A percentile compares a stretch with the other conserved stretches of the same genome.
Evolutionary conservation across 2,888 invertebrate genomes (phyloP).

Genomic region (Bombylius discolor): DNA sequence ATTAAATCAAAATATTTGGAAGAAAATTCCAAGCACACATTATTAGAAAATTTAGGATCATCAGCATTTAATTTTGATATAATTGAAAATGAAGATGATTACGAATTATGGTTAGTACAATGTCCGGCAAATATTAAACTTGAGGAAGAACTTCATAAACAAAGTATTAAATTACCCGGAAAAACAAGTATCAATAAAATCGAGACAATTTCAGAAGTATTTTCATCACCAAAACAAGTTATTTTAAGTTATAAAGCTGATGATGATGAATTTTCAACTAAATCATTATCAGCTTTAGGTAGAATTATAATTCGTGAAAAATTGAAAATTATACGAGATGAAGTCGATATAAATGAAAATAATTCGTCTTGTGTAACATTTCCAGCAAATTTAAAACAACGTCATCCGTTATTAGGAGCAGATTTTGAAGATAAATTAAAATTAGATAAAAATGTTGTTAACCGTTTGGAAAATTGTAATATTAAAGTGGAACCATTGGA

Average conservation of each 20-base stretch:
- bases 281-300: neutral
- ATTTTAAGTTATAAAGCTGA: neutral
- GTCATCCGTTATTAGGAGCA: slow-evolving; percentile 5
- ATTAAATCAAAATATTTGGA: too few relatives aligned
- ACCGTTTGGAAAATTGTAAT: neutral
- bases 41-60: too few relatives aligned
- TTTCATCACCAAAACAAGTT: neutral
- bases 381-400: neutral
- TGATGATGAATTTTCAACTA: neutral
- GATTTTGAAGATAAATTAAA: slow-evolving; percentile 4
- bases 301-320: slow-evolving; percentile 1
- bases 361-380: neutral
- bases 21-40: too few relatives aligned
- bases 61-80: neutral
- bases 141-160: neutral
- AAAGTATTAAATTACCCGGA: slow-evolving; percentile 3
- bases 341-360: neutral
- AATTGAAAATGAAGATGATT: neutral
- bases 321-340: neutral
- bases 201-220: slow-evolving; percentile 1
- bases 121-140: neutral
- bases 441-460: neutral
- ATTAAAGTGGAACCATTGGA: neutral
- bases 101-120: slow-evolving; percentile 4
- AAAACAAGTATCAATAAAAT: neutral